Conservation (phyloP, 2,797 vertebrate species). For the Phataginus tricuspis region DNA sequence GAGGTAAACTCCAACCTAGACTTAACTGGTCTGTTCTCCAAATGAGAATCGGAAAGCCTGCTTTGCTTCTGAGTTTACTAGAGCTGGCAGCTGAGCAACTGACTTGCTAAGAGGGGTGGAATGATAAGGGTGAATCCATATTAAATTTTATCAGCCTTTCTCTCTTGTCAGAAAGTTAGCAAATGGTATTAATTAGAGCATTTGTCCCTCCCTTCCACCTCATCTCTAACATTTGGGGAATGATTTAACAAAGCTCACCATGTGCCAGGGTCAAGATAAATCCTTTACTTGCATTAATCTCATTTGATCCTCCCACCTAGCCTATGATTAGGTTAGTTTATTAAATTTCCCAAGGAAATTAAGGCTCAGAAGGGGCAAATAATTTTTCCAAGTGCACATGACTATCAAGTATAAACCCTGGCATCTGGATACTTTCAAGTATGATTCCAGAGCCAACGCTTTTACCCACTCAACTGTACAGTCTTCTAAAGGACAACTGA, state of each 20-base stretch:
- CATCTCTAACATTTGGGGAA: not conserved
- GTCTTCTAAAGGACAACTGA: not conserved
- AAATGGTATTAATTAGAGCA: not conserved
- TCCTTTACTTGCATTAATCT: not conserved
- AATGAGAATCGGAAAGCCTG: not conserved
- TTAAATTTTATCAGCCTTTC: not conserved
- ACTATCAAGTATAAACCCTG: not conserved
- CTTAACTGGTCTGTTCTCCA: not conserved
- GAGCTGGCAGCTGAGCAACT: not conserved
- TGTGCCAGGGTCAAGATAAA: not conserved
- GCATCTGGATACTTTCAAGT: not conserved
- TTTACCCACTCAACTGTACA: not conserved
- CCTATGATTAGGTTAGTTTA: not conserved
- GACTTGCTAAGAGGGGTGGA: not conserved
- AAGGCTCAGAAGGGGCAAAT: not conserved
- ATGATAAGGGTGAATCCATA: not conserved
- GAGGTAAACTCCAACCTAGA: not conserved
- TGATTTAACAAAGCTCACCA: not conserved
- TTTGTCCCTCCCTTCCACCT: not conserved
- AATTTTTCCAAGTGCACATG: not conserved
- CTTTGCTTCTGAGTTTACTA: not conserved
- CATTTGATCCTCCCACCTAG: not conserved
- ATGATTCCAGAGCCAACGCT: not conserved
- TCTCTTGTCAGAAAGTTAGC: not conserved
- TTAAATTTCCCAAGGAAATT: not conserved